These are phyloP conservation scores for Ceratotherium simum DNA, from an alignment of 2,113 vertebrate genomes.

Conservation along the genomic window DNA sequence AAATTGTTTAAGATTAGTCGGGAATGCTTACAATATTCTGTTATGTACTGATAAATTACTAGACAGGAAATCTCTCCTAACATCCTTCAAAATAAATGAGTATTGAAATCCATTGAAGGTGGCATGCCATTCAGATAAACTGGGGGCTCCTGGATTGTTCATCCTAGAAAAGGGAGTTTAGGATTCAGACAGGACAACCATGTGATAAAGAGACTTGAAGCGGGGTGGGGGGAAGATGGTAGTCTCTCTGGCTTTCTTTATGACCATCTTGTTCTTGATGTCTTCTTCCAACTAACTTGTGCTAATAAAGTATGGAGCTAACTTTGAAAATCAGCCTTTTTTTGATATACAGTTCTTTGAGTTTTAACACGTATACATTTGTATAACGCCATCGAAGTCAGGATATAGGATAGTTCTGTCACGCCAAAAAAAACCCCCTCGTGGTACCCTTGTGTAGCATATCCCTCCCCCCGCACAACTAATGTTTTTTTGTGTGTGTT, in stretches of 20 bases:
- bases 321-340: not conserved
- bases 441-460: not conserved
- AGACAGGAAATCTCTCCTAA: not conserved
- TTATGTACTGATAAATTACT: not conserved
- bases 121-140: not conserved
- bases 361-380: not conserved
- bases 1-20: not conserved
- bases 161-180: not conserved
- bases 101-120: not conserved
- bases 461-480: not conserved
- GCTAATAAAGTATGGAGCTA: not conserved
- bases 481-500: not conserved
- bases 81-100: not conserved
- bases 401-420: not conserved
- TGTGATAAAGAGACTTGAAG: not conserved
- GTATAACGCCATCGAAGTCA: not conserved
- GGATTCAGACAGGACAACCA: not conserved
- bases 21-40: not conserved
- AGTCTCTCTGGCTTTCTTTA: not conserved
- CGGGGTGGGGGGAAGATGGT: not conserved
- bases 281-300: not conserved
- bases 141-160: not conserved
- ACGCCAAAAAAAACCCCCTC: no score
- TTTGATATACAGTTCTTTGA: not conserved
- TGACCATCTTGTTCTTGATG: not conserved